Conservation (phyloP, 2,113 vertebrate species). For the Stigmatopora argus region DNA sequence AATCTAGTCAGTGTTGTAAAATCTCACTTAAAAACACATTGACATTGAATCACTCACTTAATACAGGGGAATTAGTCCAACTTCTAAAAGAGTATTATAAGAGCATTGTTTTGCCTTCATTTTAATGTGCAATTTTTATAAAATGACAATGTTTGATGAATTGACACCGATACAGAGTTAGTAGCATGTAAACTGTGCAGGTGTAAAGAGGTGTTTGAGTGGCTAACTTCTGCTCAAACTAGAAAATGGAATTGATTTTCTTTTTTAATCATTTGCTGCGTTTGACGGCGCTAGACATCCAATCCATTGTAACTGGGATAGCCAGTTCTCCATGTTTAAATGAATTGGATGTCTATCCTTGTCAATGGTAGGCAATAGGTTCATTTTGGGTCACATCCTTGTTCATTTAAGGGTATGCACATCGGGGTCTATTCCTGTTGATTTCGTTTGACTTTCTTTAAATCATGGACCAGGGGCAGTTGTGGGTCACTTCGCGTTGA, state of each 20-base stretch:
- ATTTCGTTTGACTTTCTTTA: too few relatives aligned
- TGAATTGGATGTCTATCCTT: too few relatives aligned
- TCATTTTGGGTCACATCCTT: too few relatives aligned
- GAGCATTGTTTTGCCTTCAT: neutral
- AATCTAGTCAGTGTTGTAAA: neutral
- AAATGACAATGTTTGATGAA: neutral
- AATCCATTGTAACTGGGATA: too few relatives aligned
- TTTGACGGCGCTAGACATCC: too few relatives aligned
- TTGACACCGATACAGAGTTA: neutral
- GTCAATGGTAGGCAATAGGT: too few relatives aligned
- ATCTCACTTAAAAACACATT: neutral
- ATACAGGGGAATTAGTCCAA: neutral
- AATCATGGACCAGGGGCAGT: too few relatives aligned
- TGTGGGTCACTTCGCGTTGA: too few relatives aligned
- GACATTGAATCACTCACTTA: neutral
- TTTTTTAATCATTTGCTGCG: neutral
- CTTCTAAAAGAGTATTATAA: neutral
- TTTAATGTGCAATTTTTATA: neutral
- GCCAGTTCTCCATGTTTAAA: too few relatives aligned
- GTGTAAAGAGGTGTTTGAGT: conserved; percentile 17
- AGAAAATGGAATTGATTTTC: conserved; percentile 16
- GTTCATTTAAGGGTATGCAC: too few relatives aligned
- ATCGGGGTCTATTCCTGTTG: too few relatives aligned
- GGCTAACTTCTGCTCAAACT: conserved; percentile 36
- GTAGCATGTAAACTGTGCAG: conserved; percentile 4